These are phyloP conservation scores for Aphelinus atriplicis DNA, from an alignment of 1,140 invertebrate genomes.

Conservation along the genomic window DNA sequence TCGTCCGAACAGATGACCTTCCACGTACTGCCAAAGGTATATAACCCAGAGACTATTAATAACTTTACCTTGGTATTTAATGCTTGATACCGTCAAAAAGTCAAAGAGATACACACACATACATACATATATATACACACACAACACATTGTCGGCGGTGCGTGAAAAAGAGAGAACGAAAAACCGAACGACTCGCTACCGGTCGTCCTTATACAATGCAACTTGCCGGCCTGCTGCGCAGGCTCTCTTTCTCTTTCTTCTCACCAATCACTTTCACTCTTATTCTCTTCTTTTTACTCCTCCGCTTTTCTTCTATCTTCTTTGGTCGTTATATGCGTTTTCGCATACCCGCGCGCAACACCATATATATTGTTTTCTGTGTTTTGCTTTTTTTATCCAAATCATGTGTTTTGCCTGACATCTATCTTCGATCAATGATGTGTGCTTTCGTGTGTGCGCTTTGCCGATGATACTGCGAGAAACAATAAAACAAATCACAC, in stretches of 20 bases:
- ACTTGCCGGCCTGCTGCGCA: neutral
- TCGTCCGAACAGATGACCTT: constrained; percentile 59
- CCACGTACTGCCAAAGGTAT: constrained; percentile 62
- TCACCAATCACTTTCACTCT: constrained; percentile 27
- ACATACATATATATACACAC: too few species aligned
- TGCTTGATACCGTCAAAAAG: constrained; percentile 42
- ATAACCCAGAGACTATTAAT: constrained; percentile 50
- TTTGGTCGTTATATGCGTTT: neutral
- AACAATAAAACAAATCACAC: neutral
- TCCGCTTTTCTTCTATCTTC: constrained; percentile 7
- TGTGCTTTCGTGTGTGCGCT: neutral
- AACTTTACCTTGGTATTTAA: constrained; percentile 46
- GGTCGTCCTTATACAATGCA: constrained; percentile 36
- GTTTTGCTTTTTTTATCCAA: constrained; percentile 35
- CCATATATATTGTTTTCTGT: neutral
- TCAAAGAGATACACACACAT: too few species aligned
- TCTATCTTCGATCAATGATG: constrained; percentile 40
- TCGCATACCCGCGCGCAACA: neutral
- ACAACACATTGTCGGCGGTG: neutral
- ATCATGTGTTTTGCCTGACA: constrained; percentile 23
- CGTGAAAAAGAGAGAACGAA: constrained; percentile 9
- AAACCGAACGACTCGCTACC: constrained; percentile 7
- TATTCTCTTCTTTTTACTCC: constrained; percentile 1
- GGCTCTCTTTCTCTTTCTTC: constrained; percentile 28
- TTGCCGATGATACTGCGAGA: neutral